These are phyloP conservation scores for Melanaphis sacchari DNA, from an alignment of 1,140 invertebrate species.

Conservation along the genomic window DNA sequence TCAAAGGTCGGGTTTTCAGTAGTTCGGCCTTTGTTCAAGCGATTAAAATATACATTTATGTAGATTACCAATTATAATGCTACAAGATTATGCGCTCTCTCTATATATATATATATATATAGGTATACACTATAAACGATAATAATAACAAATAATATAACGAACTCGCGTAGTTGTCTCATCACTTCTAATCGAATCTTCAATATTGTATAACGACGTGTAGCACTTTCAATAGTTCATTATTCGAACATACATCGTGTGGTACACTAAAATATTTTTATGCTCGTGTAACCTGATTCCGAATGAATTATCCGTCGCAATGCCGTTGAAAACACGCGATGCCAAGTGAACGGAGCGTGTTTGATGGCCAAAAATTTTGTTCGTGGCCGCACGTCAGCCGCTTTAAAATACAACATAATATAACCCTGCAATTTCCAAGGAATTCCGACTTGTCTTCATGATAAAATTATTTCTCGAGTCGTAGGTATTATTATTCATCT, in stretches of 20 bases:
- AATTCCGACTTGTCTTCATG: background rate
- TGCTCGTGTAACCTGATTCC: background rate
- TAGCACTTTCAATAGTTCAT: background rate
- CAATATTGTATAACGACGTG: background rate
- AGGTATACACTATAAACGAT: too few species aligned
- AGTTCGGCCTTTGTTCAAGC: too few species aligned
- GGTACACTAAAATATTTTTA: background rate
- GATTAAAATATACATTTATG: too few species aligned
- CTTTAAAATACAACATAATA: background rate
- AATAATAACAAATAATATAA: too few species aligned
- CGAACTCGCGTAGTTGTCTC: too few species aligned
- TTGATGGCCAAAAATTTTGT: background rate
- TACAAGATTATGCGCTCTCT: too few species aligned
- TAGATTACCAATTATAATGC: too few species aligned
- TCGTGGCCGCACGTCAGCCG: background rate
- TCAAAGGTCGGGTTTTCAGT: too few species aligned
- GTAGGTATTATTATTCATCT: slow-evolving; percentile 7
- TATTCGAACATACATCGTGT: background rate
- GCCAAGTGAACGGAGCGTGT: background rate
- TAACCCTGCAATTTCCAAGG: background rate
- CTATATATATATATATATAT: too few species aligned
- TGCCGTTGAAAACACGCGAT: background rate
- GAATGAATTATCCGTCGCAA: background rate
- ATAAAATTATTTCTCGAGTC: background rate
- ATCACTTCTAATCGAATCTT: background rate